Evolutionary conservation across 2,797 vertebrate genomes (phyloP).

Genomic region (Microtus obscurus): DNA sequence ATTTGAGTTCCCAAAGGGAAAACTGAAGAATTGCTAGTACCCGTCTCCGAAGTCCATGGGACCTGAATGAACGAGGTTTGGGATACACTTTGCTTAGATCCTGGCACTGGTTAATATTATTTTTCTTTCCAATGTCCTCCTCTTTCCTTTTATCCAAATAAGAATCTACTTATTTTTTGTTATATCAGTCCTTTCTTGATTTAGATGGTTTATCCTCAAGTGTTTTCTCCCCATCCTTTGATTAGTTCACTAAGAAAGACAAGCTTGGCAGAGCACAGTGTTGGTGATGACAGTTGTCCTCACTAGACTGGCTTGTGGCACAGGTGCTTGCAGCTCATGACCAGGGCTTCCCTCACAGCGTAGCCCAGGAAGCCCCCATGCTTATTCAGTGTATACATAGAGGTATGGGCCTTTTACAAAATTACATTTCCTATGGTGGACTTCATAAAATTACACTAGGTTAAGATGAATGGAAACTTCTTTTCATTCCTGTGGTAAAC

Average conservation of each 20-base stretch:
- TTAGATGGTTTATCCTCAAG: not conserved
- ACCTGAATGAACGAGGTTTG: not conserved
- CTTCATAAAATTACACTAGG: conserved; percentile 1
- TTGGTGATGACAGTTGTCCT: not conserved
- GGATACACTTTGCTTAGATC: not conserved
- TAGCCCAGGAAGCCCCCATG: not conserved
- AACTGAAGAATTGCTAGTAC: not conserved
- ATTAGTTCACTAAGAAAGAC: not conserved
- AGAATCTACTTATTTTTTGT: conserved; percentile 22
- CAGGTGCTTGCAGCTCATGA: not conserved
- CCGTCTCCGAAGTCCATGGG: not conserved
- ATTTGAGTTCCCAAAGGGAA: conserved; percentile 1
- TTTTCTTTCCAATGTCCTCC: not conserved
- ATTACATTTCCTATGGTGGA: not conserved
- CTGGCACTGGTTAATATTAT: not conserved
- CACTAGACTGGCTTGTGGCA: not conserved
- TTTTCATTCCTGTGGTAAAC: not conserved
- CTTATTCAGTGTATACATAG: not conserved
- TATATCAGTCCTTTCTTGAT: not conserved
- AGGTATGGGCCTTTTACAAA: not conserved
- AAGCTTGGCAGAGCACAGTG: not conserved
- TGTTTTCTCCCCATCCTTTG: not conserved
- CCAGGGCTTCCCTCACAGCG: not conserved
- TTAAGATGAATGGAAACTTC: not conserved
- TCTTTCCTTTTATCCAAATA: not conserved